Percentiles rank a stretch among this genome's conserved stretches.
Evolutionary conservation across 2,797 vertebrate species (phyloP).

Genomic region (Alcedo atthis): DNA sequence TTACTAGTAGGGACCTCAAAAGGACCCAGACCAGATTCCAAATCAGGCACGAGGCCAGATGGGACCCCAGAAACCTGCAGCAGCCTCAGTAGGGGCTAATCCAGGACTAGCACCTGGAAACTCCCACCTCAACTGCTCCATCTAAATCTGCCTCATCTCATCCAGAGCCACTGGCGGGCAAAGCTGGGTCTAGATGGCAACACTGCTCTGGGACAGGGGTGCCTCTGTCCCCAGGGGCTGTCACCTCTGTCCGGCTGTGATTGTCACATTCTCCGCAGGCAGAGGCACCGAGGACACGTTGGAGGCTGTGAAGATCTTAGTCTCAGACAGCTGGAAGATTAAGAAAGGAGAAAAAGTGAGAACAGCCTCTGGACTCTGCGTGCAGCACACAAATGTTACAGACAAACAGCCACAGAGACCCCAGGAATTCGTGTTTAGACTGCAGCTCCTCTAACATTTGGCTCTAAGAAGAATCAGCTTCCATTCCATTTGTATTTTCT

Average conservation of each 20-base stretch:
- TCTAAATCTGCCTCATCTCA: neutral
- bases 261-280: conserved; percentile 95
- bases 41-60: too few species aligned
- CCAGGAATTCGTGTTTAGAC: neutral
- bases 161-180: neutral
- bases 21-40: neutral
- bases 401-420: neutral
- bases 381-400: fast-evolving
- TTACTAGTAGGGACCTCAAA: neutral
- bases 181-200: neutral
- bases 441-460: neutral
- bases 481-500: neutral
- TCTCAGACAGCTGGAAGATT: conserved; percentile 91
- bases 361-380: neutral
- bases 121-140: neutral
- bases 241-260: conserved; percentile 97
- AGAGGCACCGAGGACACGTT: conserved; percentile 90
- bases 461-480: neutral
- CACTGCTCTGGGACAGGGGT: neutral
- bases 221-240: neutral
- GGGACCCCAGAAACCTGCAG: neutral
- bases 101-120: neutral
- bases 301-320: conserved; percentile 98
- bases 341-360: neutral
- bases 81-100: neutral